Base-by-base conservation (phyloP, 2,888 invertebrate species). In the Drosophila falleni region DNA sequence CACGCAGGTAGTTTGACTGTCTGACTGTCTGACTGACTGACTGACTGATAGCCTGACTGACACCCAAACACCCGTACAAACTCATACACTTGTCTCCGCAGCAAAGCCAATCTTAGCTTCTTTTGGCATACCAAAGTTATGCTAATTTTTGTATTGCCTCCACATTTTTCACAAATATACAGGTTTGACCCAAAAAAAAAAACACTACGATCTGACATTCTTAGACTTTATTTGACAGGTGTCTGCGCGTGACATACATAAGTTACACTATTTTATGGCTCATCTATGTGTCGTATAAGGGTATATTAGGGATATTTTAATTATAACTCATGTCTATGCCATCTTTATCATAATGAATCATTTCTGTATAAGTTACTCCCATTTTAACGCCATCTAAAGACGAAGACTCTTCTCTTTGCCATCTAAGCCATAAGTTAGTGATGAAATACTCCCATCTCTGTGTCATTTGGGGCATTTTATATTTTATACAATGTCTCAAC, bases 151-250 rank as follows among this genome's bases (percentile, higher is more conserved):
- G 13, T 10, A 16, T 13, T 44, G 55, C 61, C 54, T 19, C 53
- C 44, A 15, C 42, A 60, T 56, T 61, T 50, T 41, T 16, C 29
- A 51, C 49, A 23, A 46, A 68, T 10, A 65, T 85, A 70, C 79
- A 85, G 82, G 82, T 46, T 53, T 76, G 82, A 85, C 82, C 79
- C 53, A 72, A 55, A 58, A 54, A 46, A 16, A 72, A 55, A 58
- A 54, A 46, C n/a, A 49, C 67, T 16, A 11, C 23, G 59, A 68
- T 46, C 59, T 66, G 59, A 58, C 60, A 60, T 13, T 59, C 49
- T 33, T 49, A 16, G 59, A 71, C 49, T 23, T 55, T 54, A 66
- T 66, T 60, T 59, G 62, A 26, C 71, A 65, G 54, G 16, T 66
- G 66, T 51, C 44, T 63, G n/a, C 35, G 49, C 49, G 54, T 80